Evolutionary conservation across 2,888 invertebrate genomes (phyloP).

Genomic region (Melanotus villosus): DNA sequence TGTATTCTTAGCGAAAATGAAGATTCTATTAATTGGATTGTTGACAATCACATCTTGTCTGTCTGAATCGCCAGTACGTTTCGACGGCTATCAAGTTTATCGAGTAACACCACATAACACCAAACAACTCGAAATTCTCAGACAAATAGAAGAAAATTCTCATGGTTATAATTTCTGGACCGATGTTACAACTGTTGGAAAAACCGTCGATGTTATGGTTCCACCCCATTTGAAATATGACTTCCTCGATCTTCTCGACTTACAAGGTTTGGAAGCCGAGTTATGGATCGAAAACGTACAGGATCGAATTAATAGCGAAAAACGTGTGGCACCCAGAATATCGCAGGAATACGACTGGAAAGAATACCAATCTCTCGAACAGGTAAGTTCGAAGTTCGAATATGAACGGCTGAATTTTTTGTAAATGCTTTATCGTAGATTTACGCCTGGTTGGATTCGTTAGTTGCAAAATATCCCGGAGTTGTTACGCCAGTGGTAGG

Average conservation of each 20-base stretch:
- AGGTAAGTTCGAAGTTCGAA: background rate
- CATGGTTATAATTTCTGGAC: slow-evolving; percentile 66
- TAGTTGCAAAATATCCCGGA: slow-evolving; percentile 69
- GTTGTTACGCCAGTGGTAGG: slow-evolving; percentile 70
- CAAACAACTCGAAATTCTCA: slow-evolving; percentile 16
- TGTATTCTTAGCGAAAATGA: background rate
- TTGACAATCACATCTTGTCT: background rate
- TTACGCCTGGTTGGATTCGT: slow-evolving; percentile 72
- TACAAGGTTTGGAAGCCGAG: slow-evolving; percentile 65
- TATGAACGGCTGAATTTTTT: no score
- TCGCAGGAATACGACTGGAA: no score
- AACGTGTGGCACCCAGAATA: background rate
- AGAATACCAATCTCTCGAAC: background rate
- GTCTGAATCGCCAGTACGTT: slow-evolving; percentile 15
- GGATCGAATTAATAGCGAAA: slow-evolving; percentile 49
- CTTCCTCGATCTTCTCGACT: slow-evolving; percentile 68
- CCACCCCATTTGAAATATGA: slow-evolving; percentile 69
- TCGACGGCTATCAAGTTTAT: slow-evolving; percentile 60
- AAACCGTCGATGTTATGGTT: slow-evolving; percentile 74
- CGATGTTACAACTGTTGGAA: slow-evolving; percentile 58
- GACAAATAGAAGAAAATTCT: slow-evolving; percentile 2
- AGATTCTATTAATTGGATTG: background rate
- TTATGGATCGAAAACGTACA: slow-evolving; percentile 75
- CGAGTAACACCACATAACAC: slow-evolving; percentile 56
- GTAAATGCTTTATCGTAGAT: no score